A percentile compares a stretch with the other conserved stretches of the same genome.
These are phyloP conservation scores for Mungos mungo DNA, from an alignment of 2,113 vertebrate species.

Conservation along the genomic window DNA sequence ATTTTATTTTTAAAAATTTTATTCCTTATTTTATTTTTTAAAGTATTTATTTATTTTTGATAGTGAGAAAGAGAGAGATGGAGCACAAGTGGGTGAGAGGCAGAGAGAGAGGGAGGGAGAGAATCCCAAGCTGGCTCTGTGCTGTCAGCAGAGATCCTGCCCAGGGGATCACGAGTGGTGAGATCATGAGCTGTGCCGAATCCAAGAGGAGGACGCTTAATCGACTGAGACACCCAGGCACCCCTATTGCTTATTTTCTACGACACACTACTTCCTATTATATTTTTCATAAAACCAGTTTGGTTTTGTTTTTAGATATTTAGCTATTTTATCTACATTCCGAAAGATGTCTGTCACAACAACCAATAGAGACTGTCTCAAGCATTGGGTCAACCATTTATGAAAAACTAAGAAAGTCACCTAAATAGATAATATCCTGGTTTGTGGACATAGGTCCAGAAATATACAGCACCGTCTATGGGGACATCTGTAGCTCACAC, in stretches of 20 bases:
- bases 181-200: no score
- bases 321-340: background rate
- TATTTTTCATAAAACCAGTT: background rate
- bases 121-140: no score
- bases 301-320: background rate
- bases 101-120: no score
- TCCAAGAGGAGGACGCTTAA: no score
- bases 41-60: no score
- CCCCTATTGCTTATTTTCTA: background rate
- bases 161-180: no score
- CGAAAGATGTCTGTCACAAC: background rate
- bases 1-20: background rate
- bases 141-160: no score
- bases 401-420: background rate
- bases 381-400: background rate
- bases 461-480: background rate
- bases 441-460: background rate
- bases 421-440: background rate
- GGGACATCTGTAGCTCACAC: no score
- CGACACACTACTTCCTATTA: background rate
- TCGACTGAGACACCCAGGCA: no score
- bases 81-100: no score
- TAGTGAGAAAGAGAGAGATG: no score
- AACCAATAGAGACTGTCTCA: background rate
- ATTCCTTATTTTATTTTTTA: background rate